Conservation (phyloP, 2,888 invertebrate species). For the Stenodera caucasica region DNA sequence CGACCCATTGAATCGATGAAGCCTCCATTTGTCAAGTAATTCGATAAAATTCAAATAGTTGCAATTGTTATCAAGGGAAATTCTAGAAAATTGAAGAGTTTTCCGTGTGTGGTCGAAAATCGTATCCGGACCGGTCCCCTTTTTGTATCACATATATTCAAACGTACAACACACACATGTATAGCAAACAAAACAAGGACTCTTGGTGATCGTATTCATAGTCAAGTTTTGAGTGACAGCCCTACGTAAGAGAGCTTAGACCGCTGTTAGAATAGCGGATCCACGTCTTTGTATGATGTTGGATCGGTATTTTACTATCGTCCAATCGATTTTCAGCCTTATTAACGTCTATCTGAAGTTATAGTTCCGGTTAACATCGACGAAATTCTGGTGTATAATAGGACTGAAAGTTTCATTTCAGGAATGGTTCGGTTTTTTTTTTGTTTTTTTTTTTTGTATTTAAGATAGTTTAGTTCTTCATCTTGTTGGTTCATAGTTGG, state of each 20-base stretch:
- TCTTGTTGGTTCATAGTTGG: not conserved
- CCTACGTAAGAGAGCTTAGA: constrained; percentile 26
- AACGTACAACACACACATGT: not conserved
- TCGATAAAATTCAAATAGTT: not conserved
- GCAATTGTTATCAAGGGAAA: constrained; percentile 16
- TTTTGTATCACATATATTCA: not conserved
- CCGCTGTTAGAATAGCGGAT: constrained; percentile 22
- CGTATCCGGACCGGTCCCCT: constrained; percentile 1
- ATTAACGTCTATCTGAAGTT: not conserved
- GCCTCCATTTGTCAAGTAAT: not conserved
- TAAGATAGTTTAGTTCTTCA: not conserved
- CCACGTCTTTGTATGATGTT: constrained; percentile 19
- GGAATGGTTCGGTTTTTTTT: constrained; percentile 10
- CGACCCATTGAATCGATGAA: no score
- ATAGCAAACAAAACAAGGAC: constrained; percentile 21
- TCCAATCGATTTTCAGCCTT: constrained; percentile 18
- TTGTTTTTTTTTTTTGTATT: not conserved
- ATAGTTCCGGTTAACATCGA: not conserved
- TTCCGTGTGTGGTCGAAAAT: not conserved
- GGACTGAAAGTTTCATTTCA: constrained; percentile 13
- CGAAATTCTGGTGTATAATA: constrained; percentile 1
- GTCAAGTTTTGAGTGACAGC: constrained; percentile 32
- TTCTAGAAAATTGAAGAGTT: not conserved
- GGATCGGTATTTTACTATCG: constrained; percentile 10
- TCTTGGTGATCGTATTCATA: constrained; percentile 24